Evolutionary conservation across 2,888 invertebrate species (phyloP), one percentile per base, ranked within the genome.

Genomic region (Stenolophus ochropezus): DNA sequence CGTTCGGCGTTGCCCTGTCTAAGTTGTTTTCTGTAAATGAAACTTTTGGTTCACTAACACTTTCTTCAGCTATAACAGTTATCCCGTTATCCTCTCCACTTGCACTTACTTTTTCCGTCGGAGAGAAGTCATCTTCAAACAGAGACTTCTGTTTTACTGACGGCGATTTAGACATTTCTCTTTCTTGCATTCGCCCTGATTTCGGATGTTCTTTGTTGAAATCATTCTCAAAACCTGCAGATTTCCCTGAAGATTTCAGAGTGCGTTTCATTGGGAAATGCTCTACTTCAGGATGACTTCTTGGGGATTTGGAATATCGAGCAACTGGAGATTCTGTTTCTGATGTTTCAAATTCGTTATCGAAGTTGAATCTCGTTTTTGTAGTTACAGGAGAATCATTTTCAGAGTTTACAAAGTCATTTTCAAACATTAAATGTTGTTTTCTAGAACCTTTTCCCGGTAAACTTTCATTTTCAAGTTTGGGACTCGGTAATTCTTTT

Each of bases 381-480:
- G 71, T 69, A 4, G 82, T 82, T n/a, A 83, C 85, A 79, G 86
- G 87, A 83, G 84, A 87, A 81, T 86, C 87, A 79, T 83, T 86
- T 73, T 89, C 88, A 11, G 86, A 87, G 61, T 90, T 87, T 0
- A 93, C 92, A 85, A 95, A 95, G 87, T 94, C 94, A 87, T 95
- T 94, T 86, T 94, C 94, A 87, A 94, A 94, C 85, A 92, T 89
- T 42, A 90, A 89, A 89, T 92, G 84, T 88, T 91, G 86, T 89
- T 91, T 89, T 89, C 90, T 27, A 89, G 89, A 87, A 86, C 90
- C n/a, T 90, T 89, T 89, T 56, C 88, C 85, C 1, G 88, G 87
- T 83, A 88, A 88, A 18, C 87, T 87, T 76, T 85, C 85, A 14
- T 87, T 87, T 74, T 88, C 88, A 65, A 84, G 83, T 83, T 87